Conservation (phyloP, 2,888 invertebrate genomes). For the Polymixis lichenea region DNA sequence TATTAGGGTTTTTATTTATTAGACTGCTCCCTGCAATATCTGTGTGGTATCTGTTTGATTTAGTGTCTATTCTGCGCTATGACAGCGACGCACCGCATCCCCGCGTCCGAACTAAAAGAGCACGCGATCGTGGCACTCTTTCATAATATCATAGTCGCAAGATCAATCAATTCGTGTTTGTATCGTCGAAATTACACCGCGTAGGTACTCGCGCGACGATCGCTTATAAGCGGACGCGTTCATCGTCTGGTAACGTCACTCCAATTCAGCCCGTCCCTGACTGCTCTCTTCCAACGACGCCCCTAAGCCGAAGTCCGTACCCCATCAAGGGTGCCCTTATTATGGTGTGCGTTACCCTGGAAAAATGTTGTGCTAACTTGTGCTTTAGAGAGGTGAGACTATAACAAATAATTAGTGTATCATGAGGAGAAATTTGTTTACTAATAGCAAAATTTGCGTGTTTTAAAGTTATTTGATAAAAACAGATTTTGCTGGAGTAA, state of each 20-base stretch:
- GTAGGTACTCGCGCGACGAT: not conserved
- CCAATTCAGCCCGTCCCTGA: too few species aligned
- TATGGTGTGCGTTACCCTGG: too few species aligned
- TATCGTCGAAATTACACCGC: not conserved
- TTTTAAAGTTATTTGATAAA: too few species aligned
- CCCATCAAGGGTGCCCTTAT: too few species aligned
- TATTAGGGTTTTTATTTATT: conserved; percentile 36
- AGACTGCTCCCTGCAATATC: conserved; percentile 8
- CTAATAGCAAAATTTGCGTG: too few species aligned
- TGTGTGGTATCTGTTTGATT: not conserved
- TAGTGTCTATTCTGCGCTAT: not conserved
- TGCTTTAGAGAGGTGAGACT: too few species aligned
- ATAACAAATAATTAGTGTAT: too few species aligned
- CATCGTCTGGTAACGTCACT: not conserved
- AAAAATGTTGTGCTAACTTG: too few species aligned
- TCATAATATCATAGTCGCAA: not conserved
- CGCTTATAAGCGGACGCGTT: not conserved
- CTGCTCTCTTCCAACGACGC: too few species aligned
- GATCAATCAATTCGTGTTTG: not conserved
- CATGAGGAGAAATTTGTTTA: too few species aligned
- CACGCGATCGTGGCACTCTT: not conserved
- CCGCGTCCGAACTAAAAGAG: not conserved
- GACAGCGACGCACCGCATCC: not conserved
- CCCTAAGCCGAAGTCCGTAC: too few species aligned
- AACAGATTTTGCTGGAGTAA: too few species aligned